Evolutionary conservation across 1,140 invertebrate genomes (phyloP).

Genomic region (Trachelipus rathkii): DNA sequence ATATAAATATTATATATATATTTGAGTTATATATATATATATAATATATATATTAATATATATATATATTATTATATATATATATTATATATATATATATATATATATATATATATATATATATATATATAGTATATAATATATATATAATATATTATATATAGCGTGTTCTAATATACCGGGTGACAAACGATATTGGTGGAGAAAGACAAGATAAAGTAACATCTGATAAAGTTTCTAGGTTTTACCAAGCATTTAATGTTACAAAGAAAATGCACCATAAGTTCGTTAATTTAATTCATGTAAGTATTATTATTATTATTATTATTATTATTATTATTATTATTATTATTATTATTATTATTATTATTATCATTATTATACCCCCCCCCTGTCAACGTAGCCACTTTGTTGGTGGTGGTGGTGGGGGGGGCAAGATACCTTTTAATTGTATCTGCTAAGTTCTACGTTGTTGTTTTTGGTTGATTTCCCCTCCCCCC

Average conservation of each 20-base stretch:
- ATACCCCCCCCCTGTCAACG: no score
- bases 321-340: not conserved
- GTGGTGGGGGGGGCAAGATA: no score
- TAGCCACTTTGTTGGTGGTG: no score
- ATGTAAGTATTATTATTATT: constrained; percentile 28
- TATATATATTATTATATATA: not conserved
- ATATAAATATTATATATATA: no score
- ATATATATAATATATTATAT: not conserved
- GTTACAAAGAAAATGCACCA: constrained; percentile 21
- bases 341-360: no score
- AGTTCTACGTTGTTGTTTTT: no score
- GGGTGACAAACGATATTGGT: constrained; percentile 92
- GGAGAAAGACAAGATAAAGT: constrained; percentile 74
- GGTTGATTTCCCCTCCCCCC: no score
- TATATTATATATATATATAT: constrained; percentile 18
- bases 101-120: constrained; percentile 2
- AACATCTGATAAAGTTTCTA: constrained; percentile 63
- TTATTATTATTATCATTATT: no score
- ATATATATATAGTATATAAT: no score
- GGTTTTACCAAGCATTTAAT: constrained; percentile 63
- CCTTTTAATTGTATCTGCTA: no score
- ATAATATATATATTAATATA: no score
- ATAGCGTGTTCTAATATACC: constrained; percentile 56
- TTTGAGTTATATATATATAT: no score
- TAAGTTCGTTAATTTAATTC: constrained; percentile 35